Evolutionary conservation across 1,140 invertebrate species (phyloP), one percentile per base, ranked within the genome.

Genomic region (Ips typographus): DNA sequence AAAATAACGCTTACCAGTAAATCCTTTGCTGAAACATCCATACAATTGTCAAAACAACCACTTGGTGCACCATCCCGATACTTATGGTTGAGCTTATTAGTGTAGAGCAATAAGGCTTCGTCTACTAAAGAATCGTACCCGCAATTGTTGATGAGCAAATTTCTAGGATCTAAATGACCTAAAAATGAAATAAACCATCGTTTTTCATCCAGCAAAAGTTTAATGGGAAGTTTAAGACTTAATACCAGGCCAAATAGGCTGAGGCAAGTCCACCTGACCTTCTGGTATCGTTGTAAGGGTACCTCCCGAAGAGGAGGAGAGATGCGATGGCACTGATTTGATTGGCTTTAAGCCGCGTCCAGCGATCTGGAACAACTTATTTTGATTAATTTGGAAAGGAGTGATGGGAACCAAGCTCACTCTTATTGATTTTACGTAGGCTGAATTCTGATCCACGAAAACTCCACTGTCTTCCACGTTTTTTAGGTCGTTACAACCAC

Each of bases 281-380:
- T 81, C 80, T 2, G 77, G 79, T 39, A 81, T 81, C 1, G 80
- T 77, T 40, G 75, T 76, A 8, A 80, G 71, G 4, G 77, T 79
- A 22, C 77, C 79, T 22, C 73, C 71, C 36, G 76, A 76, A 44
- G 72, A 76, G 53, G 72, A 76, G 38, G 66, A 61, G 40, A 52
- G 43, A 47, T 73, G 70, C 5, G 74, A 76, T 70, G 73, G 73
- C 57, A 73, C 69, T 65, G 66, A 59, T 73, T 73, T 58, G 7
- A 64, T 52, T 40, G 63, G 49, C 56, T 60, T 61, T 2, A 60
- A 52, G 22, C 71, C 47, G 55, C 72, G 52, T 44, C 69, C 67
- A 2, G 71, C 67, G 36, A 73, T 64, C 64, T 70, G 39, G 8
- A 64, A 6, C 3, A 7, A 37, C 36, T 52, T 0, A 3, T 49